Base-by-base conservation (phyloP, 2,888 invertebrate species). In the Rhagonycha fulva region DNA sequence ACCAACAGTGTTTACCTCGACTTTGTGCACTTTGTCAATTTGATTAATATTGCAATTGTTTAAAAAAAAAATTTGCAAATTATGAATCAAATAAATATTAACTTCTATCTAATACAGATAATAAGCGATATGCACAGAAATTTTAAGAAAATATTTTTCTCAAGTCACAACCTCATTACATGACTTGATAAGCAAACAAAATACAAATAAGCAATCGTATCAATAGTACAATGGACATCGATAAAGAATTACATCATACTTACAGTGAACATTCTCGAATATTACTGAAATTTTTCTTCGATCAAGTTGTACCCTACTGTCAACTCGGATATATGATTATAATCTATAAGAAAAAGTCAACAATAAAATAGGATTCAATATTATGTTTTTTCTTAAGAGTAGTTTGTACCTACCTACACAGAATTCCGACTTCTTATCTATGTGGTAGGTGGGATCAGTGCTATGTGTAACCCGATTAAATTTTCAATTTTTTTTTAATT, bases 331-430 rank as follows among this genome's bases (percentile, higher is more conserved):
- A 71, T 66, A 12, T 66, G 66, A 24, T 71, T 71, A n/a, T n/a
- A 26, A 71, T 71, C 71, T 71, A 60, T 7, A 71, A 71, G 4
- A 30, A 26, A 66, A 66, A 9, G 5, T 76, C 62, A 62, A 62
- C 30, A 74, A 26, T 19, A 14, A 71, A n/a, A 47, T 7, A 47
- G 0, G 2, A 9, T 47, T 32, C 4, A 26, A n/a, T 47, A 47
- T n/a, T 47, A 47, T n/a, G 7, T 5, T n/a, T 7, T n/a, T 2
- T 47, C 2, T 12, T 19, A 19, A 19, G 19, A 19, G 19, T 19
- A 19, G 5, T 47, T n/a, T 5, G 47, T n/a, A n/a, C 47, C n/a
- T n/a, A 47, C 47, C 47, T 47, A 47, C 2, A 5, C 7, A 7
- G n/a, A 2, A 4, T 7, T n/a, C 19, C 19, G 19, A 19, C 2